These are phyloP conservation scores for Meloe dianella DNA, from an alignment of 2,888 invertebrate genomes.

Conservation along the genomic window DNA sequence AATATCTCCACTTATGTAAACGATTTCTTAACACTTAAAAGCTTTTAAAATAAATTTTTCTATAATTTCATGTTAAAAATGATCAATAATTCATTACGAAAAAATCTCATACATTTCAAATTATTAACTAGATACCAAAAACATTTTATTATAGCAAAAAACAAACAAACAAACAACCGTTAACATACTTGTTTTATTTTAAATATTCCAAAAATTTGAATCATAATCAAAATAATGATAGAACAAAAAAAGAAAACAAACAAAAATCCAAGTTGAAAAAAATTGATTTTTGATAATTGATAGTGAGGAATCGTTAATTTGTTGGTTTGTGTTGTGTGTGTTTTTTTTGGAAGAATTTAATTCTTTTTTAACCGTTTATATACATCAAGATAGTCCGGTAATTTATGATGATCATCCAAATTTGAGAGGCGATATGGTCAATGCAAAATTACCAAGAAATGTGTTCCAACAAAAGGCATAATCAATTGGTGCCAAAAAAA, in stretches of 20 bases:
- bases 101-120: not conserved
- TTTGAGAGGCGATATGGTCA: not conserved
- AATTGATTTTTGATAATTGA: not conserved
- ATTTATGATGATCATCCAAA: not conserved
- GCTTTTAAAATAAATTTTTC: not conserved
- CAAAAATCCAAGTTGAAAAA: not conserved
- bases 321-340: no score
- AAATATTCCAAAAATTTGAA: conserved; percentile 3
- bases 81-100: no score
- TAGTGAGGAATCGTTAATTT: no score
- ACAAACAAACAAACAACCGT: not conserved
- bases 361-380: not conserved
- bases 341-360: not conserved
- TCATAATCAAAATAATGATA: not conserved
- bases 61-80: not conserved
- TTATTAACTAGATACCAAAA: no score
- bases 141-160: no score
- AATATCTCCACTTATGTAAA: no score
- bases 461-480: not conserved
- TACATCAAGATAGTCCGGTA: not conserved
- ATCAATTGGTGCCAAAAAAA: not conserved
- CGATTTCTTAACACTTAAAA: not conserved
- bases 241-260: not conserved
- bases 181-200: not conserved
- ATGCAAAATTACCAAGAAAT: not conserved